A percentile compares a stretch with the other conserved stretches of the same genome.
These are phyloP conservation scores for Oreocharis arfaki DNA, from an alignment of 2,113 vertebrate species.

Conservation along the genomic window DNA sequence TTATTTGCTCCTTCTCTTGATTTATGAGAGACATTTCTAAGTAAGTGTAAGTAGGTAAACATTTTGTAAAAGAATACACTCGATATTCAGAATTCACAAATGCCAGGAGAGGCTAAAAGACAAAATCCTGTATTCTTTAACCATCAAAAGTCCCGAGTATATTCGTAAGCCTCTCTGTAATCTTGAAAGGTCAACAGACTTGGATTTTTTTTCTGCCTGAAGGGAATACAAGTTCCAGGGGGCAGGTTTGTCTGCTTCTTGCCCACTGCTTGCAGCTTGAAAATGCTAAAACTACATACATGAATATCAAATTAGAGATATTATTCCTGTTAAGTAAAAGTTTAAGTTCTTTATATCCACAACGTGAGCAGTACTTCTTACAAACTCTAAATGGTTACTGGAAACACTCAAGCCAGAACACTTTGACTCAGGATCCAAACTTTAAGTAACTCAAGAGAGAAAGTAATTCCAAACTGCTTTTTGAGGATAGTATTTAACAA, in stretches of 20 bases:
- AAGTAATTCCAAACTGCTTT: not conserved
- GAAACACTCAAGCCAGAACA: not conserved
- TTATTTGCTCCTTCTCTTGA: not conserved
- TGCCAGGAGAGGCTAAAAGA: constrained; percentile 27
- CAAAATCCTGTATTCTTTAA: constrained; percentile 30
- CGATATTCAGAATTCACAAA: constrained; percentile 40
- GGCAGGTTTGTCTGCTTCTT: not conserved
- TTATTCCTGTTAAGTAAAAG: not conserved
- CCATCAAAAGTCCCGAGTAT: not conserved
- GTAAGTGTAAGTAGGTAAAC: not conserved
- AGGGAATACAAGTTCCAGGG: not conserved
- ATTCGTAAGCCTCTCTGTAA: not conserved
- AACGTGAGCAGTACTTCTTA: not conserved
- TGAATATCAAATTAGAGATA: not conserved
- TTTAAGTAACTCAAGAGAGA: not conserved
- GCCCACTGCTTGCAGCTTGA: not conserved
- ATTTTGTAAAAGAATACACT: not conserved
- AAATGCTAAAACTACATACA: not conserved
- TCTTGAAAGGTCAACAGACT: constrained; percentile 23
- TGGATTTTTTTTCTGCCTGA: not conserved
- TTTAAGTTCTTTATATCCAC: not conserved
- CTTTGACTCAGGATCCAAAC: not conserved
- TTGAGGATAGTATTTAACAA: not conserved
- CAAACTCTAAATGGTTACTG: not conserved
- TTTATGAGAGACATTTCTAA: not conserved